phyloP scores from a whole-genome alignment of 2,113 vertebrate species.

The Megaceryle torquata region DNA sequence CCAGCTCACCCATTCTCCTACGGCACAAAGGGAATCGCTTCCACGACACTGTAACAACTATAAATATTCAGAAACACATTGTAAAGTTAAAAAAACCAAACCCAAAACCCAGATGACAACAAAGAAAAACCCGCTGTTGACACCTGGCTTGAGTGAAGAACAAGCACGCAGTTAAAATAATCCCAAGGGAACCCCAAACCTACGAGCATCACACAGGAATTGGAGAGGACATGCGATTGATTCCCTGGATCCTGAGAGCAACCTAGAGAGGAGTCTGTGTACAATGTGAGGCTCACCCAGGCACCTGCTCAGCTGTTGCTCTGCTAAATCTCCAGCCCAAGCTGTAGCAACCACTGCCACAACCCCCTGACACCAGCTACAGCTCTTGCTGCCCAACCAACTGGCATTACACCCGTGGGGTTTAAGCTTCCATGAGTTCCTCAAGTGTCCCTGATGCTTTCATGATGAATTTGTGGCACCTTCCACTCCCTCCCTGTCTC shows the following conservation, averaged over 20 bases:
- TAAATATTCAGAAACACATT: too few species aligned
- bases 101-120: too few species aligned
- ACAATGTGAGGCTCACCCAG: background rate
- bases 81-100: too few species aligned
- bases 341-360: fast-evolving
- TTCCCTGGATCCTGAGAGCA: fast-evolving
- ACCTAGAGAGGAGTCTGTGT: background rate
- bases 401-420: fast-evolving
- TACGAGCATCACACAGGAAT: fast-evolving
- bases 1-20: too few species aligned
- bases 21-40: too few species aligned
- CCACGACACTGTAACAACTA: too few species aligned
- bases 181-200: background rate
- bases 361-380: background rate
- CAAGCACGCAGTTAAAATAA: background rate
- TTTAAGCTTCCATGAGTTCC: background rate
- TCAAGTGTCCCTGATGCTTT: background rate
- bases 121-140: fast-evolving
- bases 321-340: background rate
- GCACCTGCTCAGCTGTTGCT: background rate
- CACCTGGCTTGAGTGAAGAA: background rate
- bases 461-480: fast-evolving
- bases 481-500: background rate
- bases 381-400: background rate
- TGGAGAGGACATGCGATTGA: fast-evolving